Base-by-base conservation (phyloP, 1,140 invertebrate species). In the Monochamus saltuarius region DNA sequence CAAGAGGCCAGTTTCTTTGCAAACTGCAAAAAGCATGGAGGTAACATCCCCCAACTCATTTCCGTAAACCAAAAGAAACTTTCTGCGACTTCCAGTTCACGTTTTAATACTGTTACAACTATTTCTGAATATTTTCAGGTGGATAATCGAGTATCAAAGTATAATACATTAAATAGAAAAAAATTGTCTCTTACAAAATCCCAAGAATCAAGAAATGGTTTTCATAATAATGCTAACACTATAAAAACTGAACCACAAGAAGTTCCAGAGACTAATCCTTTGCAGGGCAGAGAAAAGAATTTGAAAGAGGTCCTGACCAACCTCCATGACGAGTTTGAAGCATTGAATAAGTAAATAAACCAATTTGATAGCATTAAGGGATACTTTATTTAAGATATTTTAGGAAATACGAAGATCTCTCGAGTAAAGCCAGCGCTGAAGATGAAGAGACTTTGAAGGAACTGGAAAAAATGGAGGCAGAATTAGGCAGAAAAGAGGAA, bases 381-480 rank as follows among this genome's bases (percentile, higher is more conserved):
- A 4, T 14, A n/a, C 7, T 35, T 17, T 45, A 14, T 35, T 47
- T 51, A 16, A 49, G 11, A 19, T 6, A 43, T 56, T 70, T n/a
- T 56, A 82, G 81, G 7, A 76, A 76, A 72, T 79, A 80, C 40
- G 80, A 82, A 42, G 75, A 75, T 56, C 59, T 83, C 6, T 69
- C 76, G 72, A 74, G 56, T 6, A 71, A 73, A 16, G 72, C 39
- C 34, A 57, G 68, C n/a, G 73, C 73, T 43, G 69, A 61, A 1
- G 70, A 73, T 6, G 73, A 58, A 14, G 58, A 69, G 7, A 40
- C 75, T 16, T 36, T 66, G 6, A 73, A 78, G 50, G 70, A 81
- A 67, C 22, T 82, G 7, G 61, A 68, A 34, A 53, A 64, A 16
- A 22, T 82, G 14, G 81, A 83, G 50, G 70, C 74, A 34, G 72